Conservation (phyloP, 2,888 invertebrate genomes). For the Zhuqinia jingwanae region DNA sequence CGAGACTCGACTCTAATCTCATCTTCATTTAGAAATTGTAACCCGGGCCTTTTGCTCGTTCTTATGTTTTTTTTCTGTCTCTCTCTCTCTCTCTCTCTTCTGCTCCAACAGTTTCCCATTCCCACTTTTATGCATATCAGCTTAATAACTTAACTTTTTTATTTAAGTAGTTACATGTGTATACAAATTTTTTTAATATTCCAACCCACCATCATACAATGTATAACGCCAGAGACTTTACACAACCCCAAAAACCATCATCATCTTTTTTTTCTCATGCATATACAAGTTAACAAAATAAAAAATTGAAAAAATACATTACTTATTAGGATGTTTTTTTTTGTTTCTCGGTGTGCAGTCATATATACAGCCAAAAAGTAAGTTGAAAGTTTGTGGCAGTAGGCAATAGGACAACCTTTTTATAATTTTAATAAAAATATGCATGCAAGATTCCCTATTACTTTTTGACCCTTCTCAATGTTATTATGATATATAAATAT, state of each 20-base stretch:
- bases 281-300: constrained; percentile 37
- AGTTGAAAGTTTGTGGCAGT: background rate
- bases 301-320: constrained; percentile 62
- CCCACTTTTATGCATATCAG: constrained; percentile 68
- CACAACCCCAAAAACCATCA: constrained; percentile 33
- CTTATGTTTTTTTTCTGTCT: no score
- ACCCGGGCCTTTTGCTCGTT: constrained; percentile 58
- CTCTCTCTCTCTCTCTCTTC: constrained; percentile 41
- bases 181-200: constrained; percentile 49
- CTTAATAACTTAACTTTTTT: constrained; percentile 71
- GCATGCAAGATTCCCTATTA: background rate
- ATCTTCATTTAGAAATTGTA: constrained; percentile 45
- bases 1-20: background rate
- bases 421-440: constrained; percentile 37
- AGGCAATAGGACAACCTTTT: constrained; percentile 5
- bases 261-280: constrained; percentile 1
- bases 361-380: no score
- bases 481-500: constrained; percentile 55
- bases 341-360: no score
- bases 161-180: constrained; percentile 59
- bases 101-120: constrained; percentile 59
- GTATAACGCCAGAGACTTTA: background rate
- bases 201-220: no score
- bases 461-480: constrained; percentile 34
- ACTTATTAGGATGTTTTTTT: constrained; percentile 41